Evolutionary conservation across 2,797 vertebrate genomes (phyloP).

Genomic region (Brachyrhaphis roseni): DNA sequence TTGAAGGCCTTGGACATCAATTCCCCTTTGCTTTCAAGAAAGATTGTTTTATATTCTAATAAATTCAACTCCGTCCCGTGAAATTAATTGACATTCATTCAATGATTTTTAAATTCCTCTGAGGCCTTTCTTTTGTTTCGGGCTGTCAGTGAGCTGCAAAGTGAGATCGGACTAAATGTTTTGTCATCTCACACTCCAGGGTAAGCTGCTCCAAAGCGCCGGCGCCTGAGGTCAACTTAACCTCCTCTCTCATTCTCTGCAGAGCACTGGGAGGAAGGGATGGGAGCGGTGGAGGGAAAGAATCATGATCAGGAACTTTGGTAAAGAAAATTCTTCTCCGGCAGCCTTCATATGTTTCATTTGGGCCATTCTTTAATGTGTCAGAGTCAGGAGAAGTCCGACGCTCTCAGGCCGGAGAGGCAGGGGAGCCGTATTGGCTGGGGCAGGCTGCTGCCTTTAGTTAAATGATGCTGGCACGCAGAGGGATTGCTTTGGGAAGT

Average conservation of each 20-base stretch:
- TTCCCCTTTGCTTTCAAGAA: conserved; percentile 81
- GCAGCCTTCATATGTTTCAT: conserved; percentile 60
- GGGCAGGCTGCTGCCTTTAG: conserved; percentile 76
- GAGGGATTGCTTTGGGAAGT: conserved; percentile 81
- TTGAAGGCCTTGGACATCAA: conserved; percentile 82
- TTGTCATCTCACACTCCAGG: conserved; percentile 80
- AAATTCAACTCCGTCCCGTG: conserved; percentile 78
- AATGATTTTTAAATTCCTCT: conserved; percentile 76
- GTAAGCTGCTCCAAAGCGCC: conserved; percentile 67
- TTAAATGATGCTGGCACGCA: conserved; percentile 81
- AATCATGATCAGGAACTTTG: conserved; percentile 54
- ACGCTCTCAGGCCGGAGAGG: conserved; percentile 31
- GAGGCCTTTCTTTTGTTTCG: conserved; percentile 78
- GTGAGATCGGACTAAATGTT: conserved; percentile 79
- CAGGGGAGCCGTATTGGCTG: conserved; percentile 62
- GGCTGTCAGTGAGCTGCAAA: conserved; percentile 78
- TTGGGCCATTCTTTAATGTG: conserved; percentile 26
- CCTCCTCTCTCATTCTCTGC: conserved; percentile 61
- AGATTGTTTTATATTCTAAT: conserved; percentile 84
- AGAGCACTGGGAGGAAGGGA: conserved; percentile 8
- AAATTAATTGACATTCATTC: conserved; percentile 83
- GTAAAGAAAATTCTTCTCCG: conserved; percentile 55
- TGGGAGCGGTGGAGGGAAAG: not conserved
- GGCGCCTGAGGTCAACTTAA: conserved; percentile 76
- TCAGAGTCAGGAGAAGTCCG: conserved; percentile 39